Evolutionary conservation across 2,797 vertebrate genomes (phyloP).

Genomic region (Merluccius polli): DNA sequence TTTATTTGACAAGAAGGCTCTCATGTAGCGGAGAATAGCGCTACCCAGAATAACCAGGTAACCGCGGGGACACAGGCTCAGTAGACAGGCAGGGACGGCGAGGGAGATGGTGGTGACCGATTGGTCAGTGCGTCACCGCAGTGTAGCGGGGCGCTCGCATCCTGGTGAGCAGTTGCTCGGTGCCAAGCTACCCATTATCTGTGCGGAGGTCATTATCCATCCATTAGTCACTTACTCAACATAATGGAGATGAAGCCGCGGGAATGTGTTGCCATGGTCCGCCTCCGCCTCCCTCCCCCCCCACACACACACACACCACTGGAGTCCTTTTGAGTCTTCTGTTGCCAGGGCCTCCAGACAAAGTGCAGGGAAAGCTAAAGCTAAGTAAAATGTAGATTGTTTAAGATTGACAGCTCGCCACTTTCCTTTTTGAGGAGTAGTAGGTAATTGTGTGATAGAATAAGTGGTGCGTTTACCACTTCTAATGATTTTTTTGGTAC

Average conservation of each 20-base stretch:
- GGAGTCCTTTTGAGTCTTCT: neutral
- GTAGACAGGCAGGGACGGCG: conserved; percentile 24
- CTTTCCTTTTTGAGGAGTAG: neutral
- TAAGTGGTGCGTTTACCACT: neutral
- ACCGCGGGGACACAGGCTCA: conserved; percentile 27
- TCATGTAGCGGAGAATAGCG: neutral
- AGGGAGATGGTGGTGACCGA: conserved; percentile 40
- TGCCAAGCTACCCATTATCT: conserved; percentile 56
- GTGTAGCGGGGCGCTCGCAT: conserved; percentile 24
- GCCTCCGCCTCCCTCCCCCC: neutral
- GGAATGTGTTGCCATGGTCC: conserved; percentile 31
- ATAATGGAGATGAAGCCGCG: conserved; percentile 45
- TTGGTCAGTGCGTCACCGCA: conserved; percentile 42
- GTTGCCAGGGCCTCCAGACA: neutral
- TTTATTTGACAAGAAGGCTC: neutral
- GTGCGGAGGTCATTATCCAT: conserved; percentile 46
- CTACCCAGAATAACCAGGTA: conserved; percentile 21
- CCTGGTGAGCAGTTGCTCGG: conserved; percentile 50
- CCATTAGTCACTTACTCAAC: conserved; percentile 52
- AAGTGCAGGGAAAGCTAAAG: neutral
- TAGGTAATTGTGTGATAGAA: neutral
- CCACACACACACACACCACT: neutral
- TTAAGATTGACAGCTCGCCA: neutral
- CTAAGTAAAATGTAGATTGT: neutral
- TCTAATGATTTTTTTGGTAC: neutral